Conservation (phyloP, 1,140 invertebrate genomes). For the Leptinotarsa undecemlineata region DNA sequence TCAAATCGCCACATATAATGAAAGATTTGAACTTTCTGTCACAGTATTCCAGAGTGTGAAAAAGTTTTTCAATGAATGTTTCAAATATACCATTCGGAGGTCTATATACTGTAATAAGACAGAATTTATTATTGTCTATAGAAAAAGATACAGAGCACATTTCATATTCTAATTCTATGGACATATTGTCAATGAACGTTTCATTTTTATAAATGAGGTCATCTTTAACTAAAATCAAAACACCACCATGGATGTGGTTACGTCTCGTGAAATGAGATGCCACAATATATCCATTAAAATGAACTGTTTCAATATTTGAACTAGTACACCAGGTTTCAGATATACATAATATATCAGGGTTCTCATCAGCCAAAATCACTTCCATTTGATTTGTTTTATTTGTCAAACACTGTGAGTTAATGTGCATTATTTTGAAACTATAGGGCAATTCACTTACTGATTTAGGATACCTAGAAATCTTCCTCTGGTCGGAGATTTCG, state of each 20-base stretch:
- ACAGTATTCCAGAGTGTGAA: neutral
- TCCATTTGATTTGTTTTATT: constrained; percentile 1
- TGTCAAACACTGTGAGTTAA: neutral
- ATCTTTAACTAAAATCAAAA: constrained; percentile 5
- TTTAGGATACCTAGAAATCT: neutral
- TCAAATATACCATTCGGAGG: neutral
- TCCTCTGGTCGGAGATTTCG: neutral
- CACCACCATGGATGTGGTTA: constrained; percentile 6
- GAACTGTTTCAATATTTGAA: constrained; percentile 1
- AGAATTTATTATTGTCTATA: neutral
- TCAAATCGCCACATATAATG: neutral
- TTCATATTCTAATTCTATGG: neutral
- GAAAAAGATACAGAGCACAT: neutral
- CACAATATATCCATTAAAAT: constrained; percentile 5
- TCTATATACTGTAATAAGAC: neutral
- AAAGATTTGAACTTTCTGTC: neutral
- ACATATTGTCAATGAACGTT: neutral
- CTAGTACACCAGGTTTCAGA: constrained; percentile 9
- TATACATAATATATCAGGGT: constrained; percentile 2
- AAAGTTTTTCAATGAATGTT: neutral
- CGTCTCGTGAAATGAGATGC: constrained; percentile 16
- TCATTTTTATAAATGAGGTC: neutral
- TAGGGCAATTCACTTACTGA: neutral
- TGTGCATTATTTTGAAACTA: neutral
- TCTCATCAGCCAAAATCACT: neutral